Conservation (phyloP, 2,797 vertebrate genomes). For the Rhinatrema bivittatum region DNA sequence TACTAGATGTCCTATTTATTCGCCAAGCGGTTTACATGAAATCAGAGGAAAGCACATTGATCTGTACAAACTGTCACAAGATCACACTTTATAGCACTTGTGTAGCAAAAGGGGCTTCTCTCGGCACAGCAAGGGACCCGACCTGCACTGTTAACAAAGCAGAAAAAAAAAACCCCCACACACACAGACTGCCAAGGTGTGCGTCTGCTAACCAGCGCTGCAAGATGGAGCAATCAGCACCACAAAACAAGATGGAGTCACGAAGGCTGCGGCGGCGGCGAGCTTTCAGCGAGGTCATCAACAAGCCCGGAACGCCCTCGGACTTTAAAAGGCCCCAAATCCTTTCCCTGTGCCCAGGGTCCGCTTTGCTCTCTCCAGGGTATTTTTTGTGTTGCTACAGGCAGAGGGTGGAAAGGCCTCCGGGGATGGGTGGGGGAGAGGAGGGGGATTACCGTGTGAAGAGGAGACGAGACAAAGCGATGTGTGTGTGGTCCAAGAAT, state of each 20-base stretch:
- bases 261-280: constrained; percentile 41
- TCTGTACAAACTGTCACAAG: background rate
- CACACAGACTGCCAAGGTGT: background rate
- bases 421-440: constrained; percentile 8
- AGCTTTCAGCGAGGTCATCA: constrained; percentile 58
- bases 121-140: constrained; percentile 23
- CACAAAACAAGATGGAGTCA: no score
- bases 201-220: constrained; percentile 11
- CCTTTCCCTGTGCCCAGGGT: no score
- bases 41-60: constrained; percentile 39
- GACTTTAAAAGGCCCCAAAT: constrained; percentile 50
- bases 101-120: constrained; percentile 44
- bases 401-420: no score
- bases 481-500: constrained; percentile 20
- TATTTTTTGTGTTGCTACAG: no score
- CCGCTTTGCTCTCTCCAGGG: no score
- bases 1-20: constrained; percentile 15
- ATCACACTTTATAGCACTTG: constrained; percentile 30
- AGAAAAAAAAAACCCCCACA: no score
- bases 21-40: constrained; percentile 19
- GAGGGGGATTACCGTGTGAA: constrained; percentile 31
- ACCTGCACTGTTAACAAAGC: constrained; percentile 6
- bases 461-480: constrained; percentile 39
- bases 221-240: background rate
- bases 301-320: constrained; percentile 55